Conservation (phyloP, 2,888 invertebrate species). For the Erebia epiphron region DNA sequence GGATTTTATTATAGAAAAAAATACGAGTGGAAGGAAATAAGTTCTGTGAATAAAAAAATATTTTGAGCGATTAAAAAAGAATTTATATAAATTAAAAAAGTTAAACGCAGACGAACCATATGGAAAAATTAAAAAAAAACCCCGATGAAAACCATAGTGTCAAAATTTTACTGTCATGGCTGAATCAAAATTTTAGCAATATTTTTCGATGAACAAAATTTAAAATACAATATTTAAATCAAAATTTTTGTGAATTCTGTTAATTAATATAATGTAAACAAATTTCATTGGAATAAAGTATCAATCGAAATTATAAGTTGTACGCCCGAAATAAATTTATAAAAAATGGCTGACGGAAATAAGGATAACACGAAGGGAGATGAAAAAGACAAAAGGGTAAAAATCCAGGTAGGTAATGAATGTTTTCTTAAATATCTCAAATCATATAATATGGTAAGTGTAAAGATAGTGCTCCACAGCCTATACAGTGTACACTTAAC, state of each 20-base stretch:
- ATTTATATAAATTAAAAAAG: not conserved
- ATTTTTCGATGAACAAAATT: conserved; percentile 20
- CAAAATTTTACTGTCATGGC: conserved; percentile 13
- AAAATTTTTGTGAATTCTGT: not conserved
- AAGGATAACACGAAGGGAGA: conserved; percentile 40
- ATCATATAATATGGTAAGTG: too few species aligned
- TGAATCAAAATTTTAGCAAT: conserved; percentile 21
- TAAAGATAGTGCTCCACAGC: too few species aligned
- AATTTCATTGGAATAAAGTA: not conserved
- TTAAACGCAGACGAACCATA: not conserved
- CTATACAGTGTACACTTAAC: too few species aligned
- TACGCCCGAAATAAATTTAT: conserved; percentile 5
- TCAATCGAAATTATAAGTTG: conserved; percentile 6
- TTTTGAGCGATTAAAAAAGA: not conserved
- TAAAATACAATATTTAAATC: conserved; percentile 3
- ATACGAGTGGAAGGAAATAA: too few species aligned
- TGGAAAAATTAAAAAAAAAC: not conserved
- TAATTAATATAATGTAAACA: conserved; percentile 4
- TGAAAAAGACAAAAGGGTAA: conserved; percentile 69
- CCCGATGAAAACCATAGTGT: not conserved
- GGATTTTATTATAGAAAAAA: too few species aligned
- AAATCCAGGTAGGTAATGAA: conserved; percentile 57
- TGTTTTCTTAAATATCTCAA: not conserved
- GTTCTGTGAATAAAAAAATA: too few species aligned
- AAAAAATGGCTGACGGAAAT: conserved; percentile 54